Evolutionary conservation across 2,113 vertebrate genomes (phyloP), one percentile per base, ranked within the genome.

Genomic region (Anoplopoma fimbria): DNA sequence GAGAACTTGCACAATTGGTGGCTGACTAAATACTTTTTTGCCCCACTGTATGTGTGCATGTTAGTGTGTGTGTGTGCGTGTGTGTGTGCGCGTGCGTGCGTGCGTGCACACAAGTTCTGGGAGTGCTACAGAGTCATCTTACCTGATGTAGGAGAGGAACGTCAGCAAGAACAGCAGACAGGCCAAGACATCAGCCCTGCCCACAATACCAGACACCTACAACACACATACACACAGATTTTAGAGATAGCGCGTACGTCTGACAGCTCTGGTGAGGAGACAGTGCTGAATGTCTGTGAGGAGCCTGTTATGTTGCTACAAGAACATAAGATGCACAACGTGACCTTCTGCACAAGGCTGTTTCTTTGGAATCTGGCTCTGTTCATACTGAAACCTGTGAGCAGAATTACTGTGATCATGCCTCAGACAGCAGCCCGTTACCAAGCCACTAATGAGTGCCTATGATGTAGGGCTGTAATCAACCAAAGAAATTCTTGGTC

Each of bases 141-240:
- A 99, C 98, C 97, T 97, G 90, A 96, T 95, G 94, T 99, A 99
- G 94, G 96, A 97, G 94, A 98, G 97, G 94, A 99, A 99, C 38
- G 97, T 95, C 93, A 99, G 91, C 79, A 99, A 95, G 88, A 99
- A 99, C 82, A 99, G 94, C 78, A 99, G 91, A 80, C 98, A 97
- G 1, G 98, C 97, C 34, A 99, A 88, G 75, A 99, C 96, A 10
- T 99, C 98, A 0, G 98, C 98, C 94, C 98, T 96, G 83, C 98
- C 98, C 64, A 99, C 98, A 60, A 99, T 97, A 25, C 98, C 98
- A 76, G 98, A 97, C 90, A 99, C 98, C 98, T 99, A 90, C 29
- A 87, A 88, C 67, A 85, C 83, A 90, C 29, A 73, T 1, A 79
- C 78, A 82, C 31, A 82, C 33, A 88, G 21, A 75, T 31, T 45